A percentile compares a stretch with the other conserved stretches of the same genome.
Evolutionary conservation across 2,888 invertebrate species (phyloP).

Genomic region (Melitaea athalia): DNA sequence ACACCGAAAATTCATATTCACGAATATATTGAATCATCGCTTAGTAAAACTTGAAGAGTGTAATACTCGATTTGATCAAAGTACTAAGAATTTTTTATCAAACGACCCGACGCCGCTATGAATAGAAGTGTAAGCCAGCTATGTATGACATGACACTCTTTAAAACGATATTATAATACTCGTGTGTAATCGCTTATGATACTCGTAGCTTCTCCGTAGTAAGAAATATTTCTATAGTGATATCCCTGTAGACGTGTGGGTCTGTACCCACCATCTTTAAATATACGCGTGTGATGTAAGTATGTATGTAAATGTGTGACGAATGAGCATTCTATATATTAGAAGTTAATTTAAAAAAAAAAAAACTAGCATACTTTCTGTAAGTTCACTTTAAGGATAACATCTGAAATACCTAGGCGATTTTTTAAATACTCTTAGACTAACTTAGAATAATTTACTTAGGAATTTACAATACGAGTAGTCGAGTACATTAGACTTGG

Average conservation of each 20-base stretch:
- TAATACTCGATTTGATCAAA: neutral
- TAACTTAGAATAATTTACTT: too few relatives aligned
- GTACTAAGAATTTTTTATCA: conserved; percentile 13
- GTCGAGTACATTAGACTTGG: too few relatives aligned
- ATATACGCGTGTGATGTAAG: too few relatives aligned
- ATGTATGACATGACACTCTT: neutral
- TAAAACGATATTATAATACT: conserved; percentile 15
- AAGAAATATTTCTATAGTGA: conserved; percentile 16
- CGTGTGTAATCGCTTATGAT: conserved; percentile 21
- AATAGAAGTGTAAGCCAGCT: conserved; percentile 15
- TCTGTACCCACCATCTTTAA: too few relatives aligned
- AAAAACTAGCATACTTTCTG: too few relatives aligned
- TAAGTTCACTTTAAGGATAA: too few relatives aligned
- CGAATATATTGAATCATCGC: neutral
- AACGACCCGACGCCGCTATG: conserved; percentile 11
- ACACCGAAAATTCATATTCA: neutral
- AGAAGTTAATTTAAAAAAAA: too few relatives aligned
- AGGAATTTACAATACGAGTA: too few relatives aligned
- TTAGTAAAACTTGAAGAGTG: neutral
- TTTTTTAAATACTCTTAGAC: too few relatives aligned
- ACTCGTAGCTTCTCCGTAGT: conserved; percentile 6
- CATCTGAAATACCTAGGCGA: too few relatives aligned
- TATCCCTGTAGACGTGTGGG: conserved; percentile 12
- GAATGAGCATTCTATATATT: too few relatives aligned
- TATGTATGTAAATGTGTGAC: too few relatives aligned